phyloP scores from a whole-genome alignment of 2,113 vertebrate genomes.

The Pelmatolapia mariae region DNA sequence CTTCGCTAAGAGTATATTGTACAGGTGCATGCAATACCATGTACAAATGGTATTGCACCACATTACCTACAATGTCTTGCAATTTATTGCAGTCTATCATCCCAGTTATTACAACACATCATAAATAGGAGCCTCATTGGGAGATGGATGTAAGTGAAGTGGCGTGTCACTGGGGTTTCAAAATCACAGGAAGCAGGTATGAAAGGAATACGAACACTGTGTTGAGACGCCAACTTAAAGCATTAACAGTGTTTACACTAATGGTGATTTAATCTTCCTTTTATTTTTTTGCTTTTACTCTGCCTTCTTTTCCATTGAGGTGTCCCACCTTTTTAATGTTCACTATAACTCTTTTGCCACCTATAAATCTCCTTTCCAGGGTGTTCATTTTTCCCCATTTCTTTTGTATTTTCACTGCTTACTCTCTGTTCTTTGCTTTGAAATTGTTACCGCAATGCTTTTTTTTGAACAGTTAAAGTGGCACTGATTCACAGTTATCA shows the following conservation, averaged over 20 bases:
- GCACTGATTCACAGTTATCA: slow-evolving; percentile 42
- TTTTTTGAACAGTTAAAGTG: slow-evolving; percentile 12
- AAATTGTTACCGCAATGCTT: slow-evolving; percentile 2
- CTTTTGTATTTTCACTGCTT: not conserved
- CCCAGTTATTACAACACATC: not conserved
- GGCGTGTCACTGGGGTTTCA: not conserved
- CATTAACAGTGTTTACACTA: not conserved
- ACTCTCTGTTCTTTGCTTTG: not conserved
- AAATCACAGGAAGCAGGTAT: not conserved
- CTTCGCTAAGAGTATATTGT: not conserved
- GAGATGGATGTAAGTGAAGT: not conserved
- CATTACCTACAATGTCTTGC: not conserved
- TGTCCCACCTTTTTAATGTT: not conserved
- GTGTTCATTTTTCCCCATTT: not conserved
- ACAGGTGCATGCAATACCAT: not conserved
- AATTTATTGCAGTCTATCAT: not conserved
- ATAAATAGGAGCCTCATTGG: not conserved
- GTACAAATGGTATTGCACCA: not conserved
- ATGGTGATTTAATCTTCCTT: not conserved
- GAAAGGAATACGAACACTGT: not conserved
- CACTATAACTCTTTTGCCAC: not conserved
- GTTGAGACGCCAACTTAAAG: not conserved
- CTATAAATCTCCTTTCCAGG: not conserved
- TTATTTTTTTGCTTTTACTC: not conserved
- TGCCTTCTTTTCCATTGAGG: not conserved